phyloP scores from a whole-genome alignment of 2,113 vertebrate genomes.

The Equus quagga region DNA sequence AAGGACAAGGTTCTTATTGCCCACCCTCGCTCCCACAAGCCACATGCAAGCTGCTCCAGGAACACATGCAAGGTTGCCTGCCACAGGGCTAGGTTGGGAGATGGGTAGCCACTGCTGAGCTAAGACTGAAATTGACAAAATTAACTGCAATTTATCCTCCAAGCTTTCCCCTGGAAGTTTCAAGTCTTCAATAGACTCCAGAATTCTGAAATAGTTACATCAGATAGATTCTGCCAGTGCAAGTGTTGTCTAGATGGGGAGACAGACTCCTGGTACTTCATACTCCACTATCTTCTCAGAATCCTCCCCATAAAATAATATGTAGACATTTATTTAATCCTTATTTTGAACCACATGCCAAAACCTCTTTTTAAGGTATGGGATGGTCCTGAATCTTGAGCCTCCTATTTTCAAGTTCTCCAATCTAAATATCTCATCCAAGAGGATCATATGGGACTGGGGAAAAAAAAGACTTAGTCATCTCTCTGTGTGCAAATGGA shows the following conservation, averaged over 20 bases:
- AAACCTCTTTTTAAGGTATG: constrained; percentile 1
- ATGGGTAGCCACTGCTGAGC: not conserved
- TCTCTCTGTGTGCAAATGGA: not conserved
- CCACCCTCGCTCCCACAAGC: not conserved
- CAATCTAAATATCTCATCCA: not conserved
- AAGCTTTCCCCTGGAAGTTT: not conserved
- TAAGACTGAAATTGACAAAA: constrained; percentile 4
- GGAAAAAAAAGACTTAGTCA: not conserved
- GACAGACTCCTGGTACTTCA: not conserved
- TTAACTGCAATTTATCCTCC: not conserved
- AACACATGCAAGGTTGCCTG: not conserved
- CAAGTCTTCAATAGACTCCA: not conserved
- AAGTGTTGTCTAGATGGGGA: not conserved
- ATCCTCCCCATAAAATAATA: not conserved
- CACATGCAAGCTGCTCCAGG: not conserved
- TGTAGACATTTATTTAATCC: not conserved
- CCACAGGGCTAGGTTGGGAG: not conserved
- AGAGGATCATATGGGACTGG: not conserved
- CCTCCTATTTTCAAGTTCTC: not conserved
- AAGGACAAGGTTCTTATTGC: not conserved
- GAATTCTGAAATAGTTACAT: not conserved
- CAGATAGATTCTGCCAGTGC: not conserved
- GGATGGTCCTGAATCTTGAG: not conserved
- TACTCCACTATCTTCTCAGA: not conserved
- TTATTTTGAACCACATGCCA: not conserved